These are phyloP conservation scores for Poeciliopsis infans DNA, from an alignment of 2,797 vertebrate species.

Conservation along the genomic window DNA sequence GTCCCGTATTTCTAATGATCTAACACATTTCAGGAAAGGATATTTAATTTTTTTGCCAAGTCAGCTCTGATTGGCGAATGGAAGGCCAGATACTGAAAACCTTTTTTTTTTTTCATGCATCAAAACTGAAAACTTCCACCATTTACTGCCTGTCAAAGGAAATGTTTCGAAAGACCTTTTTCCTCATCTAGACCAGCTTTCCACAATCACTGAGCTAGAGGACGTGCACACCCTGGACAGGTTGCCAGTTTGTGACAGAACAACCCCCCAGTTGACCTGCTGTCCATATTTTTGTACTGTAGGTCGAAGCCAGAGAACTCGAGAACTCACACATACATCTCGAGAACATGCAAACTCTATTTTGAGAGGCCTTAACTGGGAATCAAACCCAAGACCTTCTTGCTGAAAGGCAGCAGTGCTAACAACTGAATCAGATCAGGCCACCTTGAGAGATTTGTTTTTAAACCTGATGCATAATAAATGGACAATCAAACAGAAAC, in stretches of 20 bases:
- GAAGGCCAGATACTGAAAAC: neutral
- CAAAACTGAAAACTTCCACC: neutral
- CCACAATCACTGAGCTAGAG: neutral
- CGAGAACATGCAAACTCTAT: neutral
- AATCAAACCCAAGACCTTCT: neutral
- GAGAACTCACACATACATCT: neutral
- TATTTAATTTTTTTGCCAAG: neutral
- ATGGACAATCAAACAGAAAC: neutral
- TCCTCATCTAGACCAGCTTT: neutral
- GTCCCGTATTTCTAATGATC: constrained; percentile 14
- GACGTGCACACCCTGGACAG: neutral
- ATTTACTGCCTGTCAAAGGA: neutral
- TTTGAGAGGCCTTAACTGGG: neutral
- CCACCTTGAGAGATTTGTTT: neutral
- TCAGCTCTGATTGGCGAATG: neutral
- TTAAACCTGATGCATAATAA: neutral
- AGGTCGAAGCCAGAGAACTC: neutral
- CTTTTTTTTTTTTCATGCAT: neutral
- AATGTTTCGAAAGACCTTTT: neutral
- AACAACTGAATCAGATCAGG: neutral
- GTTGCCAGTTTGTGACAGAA: neutral
- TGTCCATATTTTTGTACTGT: neutral
- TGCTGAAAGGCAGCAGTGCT: neutral
- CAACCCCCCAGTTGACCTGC: neutral
- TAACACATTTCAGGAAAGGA: neutral